These are phyloP conservation scores for Anarrhichthys ocellatus DNA, from an alignment of 2,113 vertebrate species.

Conservation along the genomic window DNA sequence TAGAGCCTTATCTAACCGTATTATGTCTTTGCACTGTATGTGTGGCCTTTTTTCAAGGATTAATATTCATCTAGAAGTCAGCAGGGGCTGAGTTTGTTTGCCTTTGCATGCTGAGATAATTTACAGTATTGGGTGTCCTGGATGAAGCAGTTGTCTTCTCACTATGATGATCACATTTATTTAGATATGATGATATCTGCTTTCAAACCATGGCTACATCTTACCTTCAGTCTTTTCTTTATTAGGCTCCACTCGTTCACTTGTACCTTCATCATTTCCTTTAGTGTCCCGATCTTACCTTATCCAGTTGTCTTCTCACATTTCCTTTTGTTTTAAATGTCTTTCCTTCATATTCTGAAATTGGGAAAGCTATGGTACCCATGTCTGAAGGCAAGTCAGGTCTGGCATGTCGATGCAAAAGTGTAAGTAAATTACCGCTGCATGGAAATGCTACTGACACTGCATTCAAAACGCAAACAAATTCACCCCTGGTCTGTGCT, in stretches of 20 bases:
- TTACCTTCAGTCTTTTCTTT: slow-evolving; percentile 1
- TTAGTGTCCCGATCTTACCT: not conserved
- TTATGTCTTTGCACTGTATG: slow-evolving; percentile 57
- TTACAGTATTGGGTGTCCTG: not conserved
- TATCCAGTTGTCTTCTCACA: not conserved
- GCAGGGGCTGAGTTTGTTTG: no score
- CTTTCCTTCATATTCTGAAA: no score
- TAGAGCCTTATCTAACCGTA: slow-evolving; percentile 49
- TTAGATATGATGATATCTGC: slow-evolving; percentile 36
- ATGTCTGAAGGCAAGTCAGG: not conserved
- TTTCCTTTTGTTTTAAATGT: not conserved
- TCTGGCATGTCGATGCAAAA: not conserved
- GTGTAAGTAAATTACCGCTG: not conserved
- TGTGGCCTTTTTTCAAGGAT: not conserved
- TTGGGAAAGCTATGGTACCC: not conserved
- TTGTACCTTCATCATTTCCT: not conserved
- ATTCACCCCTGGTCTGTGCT: not conserved
- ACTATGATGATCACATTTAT: slow-evolving; percentile 39
- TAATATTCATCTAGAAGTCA: not conserved
- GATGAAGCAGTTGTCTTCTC: slow-evolving; percentile 19
- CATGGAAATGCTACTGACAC: slow-evolving; percentile 2
- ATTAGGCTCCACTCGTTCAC: not conserved
- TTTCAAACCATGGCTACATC: slow-evolving; percentile 18
- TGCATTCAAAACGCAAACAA: slow-evolving; percentile 7
- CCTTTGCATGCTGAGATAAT: no score